A percentile compares a stretch with the other conserved stretches of the same genome.
Conservation (phyloP, 2,797 vertebrate species). For the Dromococcyx pavoninus region DNA sequence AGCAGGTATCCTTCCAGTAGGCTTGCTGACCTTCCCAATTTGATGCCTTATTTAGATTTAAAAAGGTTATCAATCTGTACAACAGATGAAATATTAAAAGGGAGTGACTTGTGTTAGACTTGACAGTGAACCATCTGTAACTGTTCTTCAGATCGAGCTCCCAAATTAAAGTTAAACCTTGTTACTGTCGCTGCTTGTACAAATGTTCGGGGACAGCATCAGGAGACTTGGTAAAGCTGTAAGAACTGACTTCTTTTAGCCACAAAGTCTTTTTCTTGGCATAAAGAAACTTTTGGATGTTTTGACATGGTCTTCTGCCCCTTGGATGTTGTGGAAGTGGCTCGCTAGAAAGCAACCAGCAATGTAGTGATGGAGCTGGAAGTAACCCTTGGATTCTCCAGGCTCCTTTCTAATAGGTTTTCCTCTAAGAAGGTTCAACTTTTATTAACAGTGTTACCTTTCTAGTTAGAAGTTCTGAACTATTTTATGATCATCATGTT, state of each 20-base stretch:
- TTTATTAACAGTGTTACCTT: neutral
- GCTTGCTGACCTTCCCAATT: neutral
- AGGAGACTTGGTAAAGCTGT: neutral
- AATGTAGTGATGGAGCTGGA: neutral
- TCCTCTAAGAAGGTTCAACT: neutral
- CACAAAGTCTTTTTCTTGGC: neutral
- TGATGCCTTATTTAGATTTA: neutral
- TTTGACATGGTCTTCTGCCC: neutral
- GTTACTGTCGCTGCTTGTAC: neutral
- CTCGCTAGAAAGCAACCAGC: neutral
- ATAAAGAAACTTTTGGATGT: neutral
- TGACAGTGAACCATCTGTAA: accelerated
- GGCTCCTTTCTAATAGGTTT: neutral
- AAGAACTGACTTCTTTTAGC: neutral
- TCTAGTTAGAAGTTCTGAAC: neutral
- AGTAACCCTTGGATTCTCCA: neutral
- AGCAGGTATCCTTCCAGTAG: neutral
- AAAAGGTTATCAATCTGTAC: neutral
- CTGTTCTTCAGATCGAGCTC: neutral
- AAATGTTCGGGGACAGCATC: neutral
- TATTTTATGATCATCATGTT: neutral
- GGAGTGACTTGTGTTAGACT: neutral
- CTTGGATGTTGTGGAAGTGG: neutral
- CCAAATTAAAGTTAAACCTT: neutral
- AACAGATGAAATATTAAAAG: neutral